Base-by-base conservation (phyloP, 2,888 invertebrate species). In the Acanthosoma haemorrhoidale region DNA sequence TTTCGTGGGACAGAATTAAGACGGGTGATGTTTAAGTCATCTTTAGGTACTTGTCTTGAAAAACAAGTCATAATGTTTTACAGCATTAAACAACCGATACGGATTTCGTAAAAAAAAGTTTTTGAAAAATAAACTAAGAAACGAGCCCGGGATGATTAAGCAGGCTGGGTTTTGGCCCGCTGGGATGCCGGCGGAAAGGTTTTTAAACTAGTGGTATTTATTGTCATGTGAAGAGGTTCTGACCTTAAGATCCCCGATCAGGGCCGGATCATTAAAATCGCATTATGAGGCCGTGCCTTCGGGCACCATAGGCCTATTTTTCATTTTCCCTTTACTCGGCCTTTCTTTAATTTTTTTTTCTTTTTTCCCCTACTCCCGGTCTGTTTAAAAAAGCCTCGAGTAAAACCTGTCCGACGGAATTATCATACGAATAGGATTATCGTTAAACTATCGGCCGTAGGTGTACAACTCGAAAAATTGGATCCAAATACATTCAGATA, bases 241-340 rank as follows among this genome's bases (percentile, higher is more conserved):
- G 59, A 59, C 59, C 59, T 59, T 59, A 59, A 31, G 25, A 25
- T 59, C 32, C 32, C 59, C 16, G 32, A 59, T 59, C 59, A 31
- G 32, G 59, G 32, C 59, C 8, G 32, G 51, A 21, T 59, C 59
- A 59, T 59, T 59, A 59, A 59, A 59, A 59, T 59, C 59, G 32
- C 59, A 59, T 59, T 59, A 59, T 59, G 11, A 34, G 59, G 15
- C 32, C 59, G 31, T 34, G 31, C 59, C 59, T 34, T 31, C 59
- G 11, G 25, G 25, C 59, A 59, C 31, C 59, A 29, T 31, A 31
- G 8, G 16, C 16, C 31, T 34, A 59, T 59, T 34, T 59, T 59
- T 59, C 59, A 32, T 34, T 15, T 31, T 34, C 16, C 59, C 59
- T 34, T 34, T 34, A 31, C 32, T 15, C 59, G 32, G 32, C 59